Conservation (phyloP, 1,140 invertebrate species). For the Catajapyx aquilonaris region DNA sequence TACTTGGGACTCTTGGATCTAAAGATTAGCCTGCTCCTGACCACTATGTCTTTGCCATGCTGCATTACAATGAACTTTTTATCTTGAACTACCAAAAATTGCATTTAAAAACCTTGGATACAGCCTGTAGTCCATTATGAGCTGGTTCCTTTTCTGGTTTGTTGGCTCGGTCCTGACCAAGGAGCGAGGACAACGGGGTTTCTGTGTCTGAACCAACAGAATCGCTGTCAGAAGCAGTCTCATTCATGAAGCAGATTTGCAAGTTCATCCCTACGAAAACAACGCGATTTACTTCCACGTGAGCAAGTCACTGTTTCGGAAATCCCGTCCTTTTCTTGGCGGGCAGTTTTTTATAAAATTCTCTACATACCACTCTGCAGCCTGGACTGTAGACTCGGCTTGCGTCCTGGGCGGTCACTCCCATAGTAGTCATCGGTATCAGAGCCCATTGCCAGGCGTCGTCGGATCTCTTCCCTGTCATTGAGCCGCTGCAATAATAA, state of each 20-base stretch:
- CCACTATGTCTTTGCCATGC: no score
- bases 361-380: conserved; percentile 51
- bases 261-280: conserved; percentile 59
- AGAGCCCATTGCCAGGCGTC: conserved; percentile 64
- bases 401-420: conserved; percentile 38
- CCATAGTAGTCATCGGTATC: conserved; percentile 53
- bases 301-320: no score
- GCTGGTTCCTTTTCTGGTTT: no score
- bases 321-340: background rate
- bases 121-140: no score
- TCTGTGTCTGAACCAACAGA: conserved; percentile 47
- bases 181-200: conserved; percentile 12
- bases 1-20: no score
- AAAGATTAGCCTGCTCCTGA: no score
- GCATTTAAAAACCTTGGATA: no score
- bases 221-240: conserved; percentile 50
- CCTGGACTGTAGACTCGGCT: conserved; percentile 67
- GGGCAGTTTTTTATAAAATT: background rate
- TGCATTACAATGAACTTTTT: no score
- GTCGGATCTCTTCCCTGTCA: conserved; percentile 78
- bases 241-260: conserved; percentile 90
- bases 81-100: no score
- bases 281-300: conserved; percentile 13
- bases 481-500: conserved; percentile 48
- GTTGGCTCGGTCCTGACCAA: no score